phyloP scores from a whole-genome alignment of 2,113 vertebrate species.

The Callaeas wilsoni region DNA sequence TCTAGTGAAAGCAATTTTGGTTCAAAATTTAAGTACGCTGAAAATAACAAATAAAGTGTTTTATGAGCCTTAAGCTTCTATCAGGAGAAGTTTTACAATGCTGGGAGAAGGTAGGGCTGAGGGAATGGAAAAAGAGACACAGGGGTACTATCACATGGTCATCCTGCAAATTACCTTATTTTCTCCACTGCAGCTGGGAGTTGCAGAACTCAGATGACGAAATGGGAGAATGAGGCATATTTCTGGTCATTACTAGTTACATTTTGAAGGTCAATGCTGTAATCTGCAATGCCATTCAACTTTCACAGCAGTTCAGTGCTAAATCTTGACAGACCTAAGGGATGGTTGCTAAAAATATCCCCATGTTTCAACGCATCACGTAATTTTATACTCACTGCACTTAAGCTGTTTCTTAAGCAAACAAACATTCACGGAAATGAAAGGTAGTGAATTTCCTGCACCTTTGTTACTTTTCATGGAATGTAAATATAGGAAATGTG shows the following conservation, averaged over 20 bases:
- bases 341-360: conserved; percentile 1
- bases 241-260: not conserved
- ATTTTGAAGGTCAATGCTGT: not conserved
- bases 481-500: not conserved
- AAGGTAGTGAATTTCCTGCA: not conserved
- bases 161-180: not conserved
- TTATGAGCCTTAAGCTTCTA: not conserved
- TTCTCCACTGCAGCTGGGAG: not conserved
- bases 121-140: not conserved
- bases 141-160: not conserved
- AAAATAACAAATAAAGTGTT: not conserved
- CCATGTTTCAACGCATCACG: not conserved
- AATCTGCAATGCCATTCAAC: not conserved
- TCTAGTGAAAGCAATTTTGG: not conserved
- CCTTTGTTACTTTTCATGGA: not conserved
- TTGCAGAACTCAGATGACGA: not conserved
- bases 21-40: not conserved
- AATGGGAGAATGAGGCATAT: not conserved
- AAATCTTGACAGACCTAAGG: not conserved
- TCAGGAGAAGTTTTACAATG: not conserved
- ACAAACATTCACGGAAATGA: not conserved
- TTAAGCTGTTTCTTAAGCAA: conserved; percentile 11
- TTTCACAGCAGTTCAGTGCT: not conserved
- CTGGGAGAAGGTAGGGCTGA: not conserved
- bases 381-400: not conserved